phyloP scores from a whole-genome alignment of 2,113 vertebrate species.

The Meriones unguiculatus region DNA sequence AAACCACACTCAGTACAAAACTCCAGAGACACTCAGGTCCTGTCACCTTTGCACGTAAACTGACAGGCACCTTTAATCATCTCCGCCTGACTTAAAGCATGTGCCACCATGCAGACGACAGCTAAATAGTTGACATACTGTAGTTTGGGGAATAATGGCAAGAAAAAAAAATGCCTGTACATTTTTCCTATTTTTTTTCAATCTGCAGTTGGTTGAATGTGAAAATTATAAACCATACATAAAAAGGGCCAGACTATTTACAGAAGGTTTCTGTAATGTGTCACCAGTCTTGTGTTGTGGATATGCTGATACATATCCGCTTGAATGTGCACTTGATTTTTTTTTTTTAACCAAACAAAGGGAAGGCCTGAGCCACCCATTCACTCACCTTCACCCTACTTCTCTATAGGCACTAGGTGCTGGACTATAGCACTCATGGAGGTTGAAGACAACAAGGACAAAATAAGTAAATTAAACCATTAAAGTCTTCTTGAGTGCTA shows the following conservation, averaged over 20 bases:
- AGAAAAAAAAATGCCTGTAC: background rate
- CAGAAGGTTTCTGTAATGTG: background rate
- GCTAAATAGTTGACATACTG: background rate
- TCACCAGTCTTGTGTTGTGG: background rate
- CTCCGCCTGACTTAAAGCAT: background rate
- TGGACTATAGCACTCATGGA: background rate
- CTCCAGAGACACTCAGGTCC: background rate
- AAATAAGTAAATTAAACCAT: background rate
- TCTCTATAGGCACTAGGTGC: background rate
- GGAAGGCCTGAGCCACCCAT: background rate
- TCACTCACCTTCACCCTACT: background rate
- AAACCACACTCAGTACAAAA: background rate
- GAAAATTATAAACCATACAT: background rate
- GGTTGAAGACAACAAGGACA: background rate
- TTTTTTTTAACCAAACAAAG: background rate
- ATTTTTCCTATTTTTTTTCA: background rate
- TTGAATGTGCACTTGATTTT: background rate
- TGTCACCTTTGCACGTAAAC: too few species aligned
- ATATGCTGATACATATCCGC: background rate
- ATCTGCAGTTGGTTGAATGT: background rate
- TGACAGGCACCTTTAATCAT: background rate
- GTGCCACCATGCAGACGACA: background rate
- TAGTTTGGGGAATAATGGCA: background rate
- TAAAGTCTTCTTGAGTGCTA: background rate
- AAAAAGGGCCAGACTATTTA: background rate